A percentile compares a stretch with the other conserved stretches of the same genome.
Evolutionary conservation across 2,888 invertebrate genomes (phyloP).

Genomic region (Cosmorhoe ocellata): DNA sequence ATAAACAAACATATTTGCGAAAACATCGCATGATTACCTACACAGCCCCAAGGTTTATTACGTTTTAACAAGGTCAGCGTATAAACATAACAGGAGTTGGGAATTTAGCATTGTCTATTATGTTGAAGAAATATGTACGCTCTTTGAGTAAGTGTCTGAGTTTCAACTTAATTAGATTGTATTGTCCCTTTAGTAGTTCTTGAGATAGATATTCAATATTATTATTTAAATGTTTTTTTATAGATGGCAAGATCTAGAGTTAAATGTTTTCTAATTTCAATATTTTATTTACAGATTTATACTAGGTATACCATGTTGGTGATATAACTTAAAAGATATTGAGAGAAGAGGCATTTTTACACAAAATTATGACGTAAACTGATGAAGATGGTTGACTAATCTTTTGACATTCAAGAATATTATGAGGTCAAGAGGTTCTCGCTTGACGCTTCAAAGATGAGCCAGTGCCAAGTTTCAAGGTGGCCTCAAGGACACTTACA

Average conservation of each 20-base stretch:
- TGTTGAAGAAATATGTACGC: neutral
- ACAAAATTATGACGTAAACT: neutral
- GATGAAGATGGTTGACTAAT: slow-evolving; percentile 7
- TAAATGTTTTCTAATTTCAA: too few relatives aligned
- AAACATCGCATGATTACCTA: slow-evolving; percentile 24
- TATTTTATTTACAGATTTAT: too few relatives aligned
- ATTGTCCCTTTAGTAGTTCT: too few relatives aligned
- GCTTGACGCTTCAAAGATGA: slow-evolving; percentile 10
- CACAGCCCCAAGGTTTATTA: slow-evolving; percentile 7
- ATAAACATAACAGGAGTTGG: slow-evolving; percentile 4
- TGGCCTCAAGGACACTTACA: neutral
- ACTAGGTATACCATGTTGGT: too few relatives aligned
- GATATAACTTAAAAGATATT: too few relatives aligned
- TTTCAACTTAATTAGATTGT: neutral
- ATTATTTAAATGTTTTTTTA: too few relatives aligned
- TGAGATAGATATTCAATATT: too few relatives aligned
- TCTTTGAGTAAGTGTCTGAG: neutral
- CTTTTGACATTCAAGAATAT: slow-evolving; percentile 12
- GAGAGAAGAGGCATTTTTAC: too few relatives aligned
- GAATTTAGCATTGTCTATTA: neutral
- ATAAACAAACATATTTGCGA: slow-evolving; percentile 21
- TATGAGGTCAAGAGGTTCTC: slow-evolving; percentile 12
- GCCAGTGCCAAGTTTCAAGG: slow-evolving; percentile 16
- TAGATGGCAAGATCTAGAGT: too few relatives aligned
- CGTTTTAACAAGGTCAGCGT: slow-evolving; percentile 15